Base-by-base conservation (phyloP, 2,888 invertebrate genomes). In the Alsophila aescularia region DNA sequence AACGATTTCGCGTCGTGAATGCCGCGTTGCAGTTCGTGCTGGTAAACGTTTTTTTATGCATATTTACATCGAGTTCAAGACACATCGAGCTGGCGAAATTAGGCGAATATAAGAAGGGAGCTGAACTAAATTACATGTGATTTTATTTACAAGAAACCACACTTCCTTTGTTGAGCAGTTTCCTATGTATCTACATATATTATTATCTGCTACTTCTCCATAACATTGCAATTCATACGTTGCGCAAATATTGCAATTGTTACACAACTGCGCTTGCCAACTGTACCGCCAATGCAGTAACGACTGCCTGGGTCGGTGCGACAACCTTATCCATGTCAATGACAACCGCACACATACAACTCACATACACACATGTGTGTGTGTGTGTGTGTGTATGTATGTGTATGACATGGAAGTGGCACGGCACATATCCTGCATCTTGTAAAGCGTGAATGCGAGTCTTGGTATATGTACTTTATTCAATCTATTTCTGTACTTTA, bases 321-420 rank as follows among this genome's bases (percentile, higher is more conserved):
- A 81, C 86, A 85, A 87, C 86, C 88, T 79, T 76, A 85, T 76
- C 72, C 80, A 69, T 86, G 87, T 87, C 88, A 88, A 87, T 87
- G 87, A 87, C 88, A 79, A 83, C 52, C 50, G 59, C 64, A 39
- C 61, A 55, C 61, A 52, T 64, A 56, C 56, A 52, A 83, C 52
- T 53, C 50, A 60, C 64, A 39, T 58, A 55, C 61, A 52, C 64
- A 56, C 56, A 52, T 61, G 63, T 68, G 59, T 72, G 65, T 59
- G 50, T 63, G 58, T 60, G 49, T 56, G 59, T 27, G 18, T 40
- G 35, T 65, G 60, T 60, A 37, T n/a, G 18, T 21, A 14, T 14
- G 13, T 13, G 15, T 35, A 24, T 44, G 27, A 49, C 41, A 8
- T 54, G 55, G 55, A 67, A 61, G 65, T 65, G 40, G 67, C 67